phyloP scores from a whole-genome alignment of 2,888 invertebrate genomes.

The Barypeithes pellucidus region DNA sequence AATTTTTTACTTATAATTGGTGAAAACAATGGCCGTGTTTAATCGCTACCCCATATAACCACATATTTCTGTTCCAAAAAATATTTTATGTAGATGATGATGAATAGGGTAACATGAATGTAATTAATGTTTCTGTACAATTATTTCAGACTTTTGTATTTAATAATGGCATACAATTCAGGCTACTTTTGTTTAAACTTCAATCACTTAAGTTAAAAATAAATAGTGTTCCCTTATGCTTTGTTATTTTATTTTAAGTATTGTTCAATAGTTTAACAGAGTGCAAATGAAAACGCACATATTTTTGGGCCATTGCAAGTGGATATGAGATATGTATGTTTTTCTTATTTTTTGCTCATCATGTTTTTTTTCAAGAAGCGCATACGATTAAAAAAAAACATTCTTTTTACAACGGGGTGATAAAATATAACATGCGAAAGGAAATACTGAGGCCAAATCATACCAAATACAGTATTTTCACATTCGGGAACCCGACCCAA shows the following conservation, averaged over 20 bases:
- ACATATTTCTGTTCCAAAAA: constrained; percentile 7
- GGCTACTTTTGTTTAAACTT: constrained; percentile 60
- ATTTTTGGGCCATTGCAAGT: too few species aligned
- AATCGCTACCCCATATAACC: neutral
- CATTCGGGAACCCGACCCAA: too few species aligned
- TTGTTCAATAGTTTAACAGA: too few species aligned
- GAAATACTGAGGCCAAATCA: too few species aligned
- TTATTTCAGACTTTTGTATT: constrained; percentile 34
- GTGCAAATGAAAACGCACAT: too few species aligned
- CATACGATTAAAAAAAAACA: too few species aligned
- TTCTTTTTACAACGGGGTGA: too few species aligned
- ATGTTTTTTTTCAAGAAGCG: too few species aligned
- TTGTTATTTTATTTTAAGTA: neutral
- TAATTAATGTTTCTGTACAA: constrained; percentile 37
- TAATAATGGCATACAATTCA: constrained; percentile 52
- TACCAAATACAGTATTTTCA: too few species aligned
- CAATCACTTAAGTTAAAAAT: constrained; percentile 70
- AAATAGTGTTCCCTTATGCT: constrained; percentile 71
- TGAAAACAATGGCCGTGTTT: neutral
- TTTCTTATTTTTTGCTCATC: too few species aligned
- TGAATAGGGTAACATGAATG: constrained; percentile 42
- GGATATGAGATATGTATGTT: too few species aligned
- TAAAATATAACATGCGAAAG: too few species aligned
- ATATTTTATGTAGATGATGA: constrained; percentile 51
- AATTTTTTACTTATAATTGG: neutral